phyloP scores from a whole-genome alignment of 2,888 invertebrate genomes.

The Metellina segmentata region DNA sequence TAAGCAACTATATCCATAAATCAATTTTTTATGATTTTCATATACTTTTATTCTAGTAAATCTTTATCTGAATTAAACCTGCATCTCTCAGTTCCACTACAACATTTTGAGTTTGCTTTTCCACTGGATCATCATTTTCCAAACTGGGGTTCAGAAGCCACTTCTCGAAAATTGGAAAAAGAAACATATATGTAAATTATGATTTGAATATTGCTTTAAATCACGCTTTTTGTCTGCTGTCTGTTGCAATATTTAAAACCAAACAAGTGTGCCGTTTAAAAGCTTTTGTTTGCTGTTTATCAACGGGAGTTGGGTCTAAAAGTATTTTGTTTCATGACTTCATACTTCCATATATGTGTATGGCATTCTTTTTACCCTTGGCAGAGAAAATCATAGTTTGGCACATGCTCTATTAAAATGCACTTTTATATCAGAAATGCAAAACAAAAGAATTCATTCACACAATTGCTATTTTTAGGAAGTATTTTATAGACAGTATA shows the following conservation, averaged over 20 bases:
- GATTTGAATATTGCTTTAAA: conserved; percentile 49
- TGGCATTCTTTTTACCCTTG: no score
- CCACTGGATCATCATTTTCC: conserved; percentile 34
- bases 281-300: neutral
- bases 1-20: neutral
- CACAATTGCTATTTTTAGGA: no score
- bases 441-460: no score
- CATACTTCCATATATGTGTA: no score
- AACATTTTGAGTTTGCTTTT: conserved; percentile 44
- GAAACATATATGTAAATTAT: conserved; percentile 59
- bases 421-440: no score
- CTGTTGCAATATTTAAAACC: neutral
- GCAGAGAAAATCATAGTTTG: no score
- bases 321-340: neutral
- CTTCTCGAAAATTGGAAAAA: conserved; percentile 49
- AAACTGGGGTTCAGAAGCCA: conserved; percentile 44
- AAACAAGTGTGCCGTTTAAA: neutral
- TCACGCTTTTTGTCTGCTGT: conserved; percentile 26
- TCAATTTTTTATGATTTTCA: conserved; percentile 33
- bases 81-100: conserved; percentile 40
- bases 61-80: conserved; percentile 33
- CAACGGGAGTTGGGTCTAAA: neutral
- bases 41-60: conserved; percentile 54
- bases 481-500: no score
- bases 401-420: no score